Conservation (phyloP, 2,113 vertebrate genomes). For the Clarias macrocephalus region DNA sequence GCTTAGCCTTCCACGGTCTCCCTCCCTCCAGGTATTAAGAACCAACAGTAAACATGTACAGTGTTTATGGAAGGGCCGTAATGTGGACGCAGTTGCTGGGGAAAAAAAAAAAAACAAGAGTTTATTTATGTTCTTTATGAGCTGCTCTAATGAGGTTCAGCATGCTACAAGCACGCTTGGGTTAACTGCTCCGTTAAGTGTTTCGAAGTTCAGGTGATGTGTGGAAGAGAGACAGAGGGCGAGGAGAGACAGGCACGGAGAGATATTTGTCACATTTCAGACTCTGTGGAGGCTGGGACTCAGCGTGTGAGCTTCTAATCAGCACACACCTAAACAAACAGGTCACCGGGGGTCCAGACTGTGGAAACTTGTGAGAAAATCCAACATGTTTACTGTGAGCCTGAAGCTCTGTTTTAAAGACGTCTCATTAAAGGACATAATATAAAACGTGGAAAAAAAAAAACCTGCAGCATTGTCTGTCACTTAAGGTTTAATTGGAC, state of each 20-base stretch:
- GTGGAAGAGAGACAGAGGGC: conserved; percentile 5
- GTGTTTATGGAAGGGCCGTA: conserved; percentile 65
- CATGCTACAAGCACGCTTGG: conserved; percentile 54
- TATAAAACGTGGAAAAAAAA: conserved; percentile 57
- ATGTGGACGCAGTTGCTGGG: conserved; percentile 68
- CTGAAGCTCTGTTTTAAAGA: conserved; percentile 52
- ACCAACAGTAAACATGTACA: conserved; percentile 64
- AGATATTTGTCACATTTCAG: conserved; percentile 69
- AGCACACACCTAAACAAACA: conserved; percentile 80
- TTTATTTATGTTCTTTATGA: conserved; percentile 66
- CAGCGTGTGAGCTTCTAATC: conserved; percentile 79
- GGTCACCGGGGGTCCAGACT: conserved; percentile 66
- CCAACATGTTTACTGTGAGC: conserved; percentile 68
- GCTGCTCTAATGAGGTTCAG: conserved; percentile 68
- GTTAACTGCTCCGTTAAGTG: conserved; percentile 66
- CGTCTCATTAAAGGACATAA: conserved; percentile 59
- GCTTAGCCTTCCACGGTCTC: background rate
- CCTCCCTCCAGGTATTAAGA: conserved; percentile 59
- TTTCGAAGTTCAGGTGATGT: conserved; percentile 11
- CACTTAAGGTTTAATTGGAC: conserved; percentile 60
- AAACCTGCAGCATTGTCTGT: conserved; percentile 44
- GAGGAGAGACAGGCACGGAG: conserved; percentile 44
- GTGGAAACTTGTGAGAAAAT: conserved; percentile 78
- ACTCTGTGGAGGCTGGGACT: conserved; percentile 63
- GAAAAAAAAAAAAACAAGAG: conserved; percentile 47